phyloP scores from a whole-genome alignment of 2,113 vertebrate genomes.

The Platysteira castanea region DNA sequence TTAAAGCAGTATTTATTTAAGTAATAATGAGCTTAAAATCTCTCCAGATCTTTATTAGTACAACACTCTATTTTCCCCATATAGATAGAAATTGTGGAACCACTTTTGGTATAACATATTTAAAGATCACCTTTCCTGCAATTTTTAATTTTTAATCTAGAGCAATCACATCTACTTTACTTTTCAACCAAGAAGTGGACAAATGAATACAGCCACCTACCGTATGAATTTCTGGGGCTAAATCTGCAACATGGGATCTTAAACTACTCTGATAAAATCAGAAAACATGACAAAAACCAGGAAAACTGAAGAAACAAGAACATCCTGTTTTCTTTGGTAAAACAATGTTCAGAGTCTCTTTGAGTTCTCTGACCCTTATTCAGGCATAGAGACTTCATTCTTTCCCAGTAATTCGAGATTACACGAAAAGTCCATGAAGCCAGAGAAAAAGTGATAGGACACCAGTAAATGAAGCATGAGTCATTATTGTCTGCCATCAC shows the following conservation, averaged over 20 bases:
- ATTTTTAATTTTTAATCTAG: not conserved
- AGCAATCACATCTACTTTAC: not conserved
- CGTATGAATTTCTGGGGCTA: not conserved
- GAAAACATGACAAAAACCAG: not conserved
- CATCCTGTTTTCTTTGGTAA: not conserved
- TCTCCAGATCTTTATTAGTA: not conserved
- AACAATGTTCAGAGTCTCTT: not conserved
- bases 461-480: constrained; percentile 49
- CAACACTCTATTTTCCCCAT: not conserved
- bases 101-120: not conserved
- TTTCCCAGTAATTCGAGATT: constrained; percentile 21
- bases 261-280: not conserved
- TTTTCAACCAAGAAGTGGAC: not conserved
- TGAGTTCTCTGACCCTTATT: not conserved
- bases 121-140: not conserved
- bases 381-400: not conserved
- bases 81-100: not conserved
- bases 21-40: not conserved
- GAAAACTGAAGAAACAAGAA: not conserved
- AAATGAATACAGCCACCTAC: not conserved
- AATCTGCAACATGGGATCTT: not conserved
- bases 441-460: constrained; percentile 1
- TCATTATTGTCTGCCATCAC: constrained; percentile 52
- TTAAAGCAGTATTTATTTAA: not conserved
- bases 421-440: not conserved